Conservation (phyloP, 2,888 invertebrate genomes). For the Acronicta aceris region DNA sequence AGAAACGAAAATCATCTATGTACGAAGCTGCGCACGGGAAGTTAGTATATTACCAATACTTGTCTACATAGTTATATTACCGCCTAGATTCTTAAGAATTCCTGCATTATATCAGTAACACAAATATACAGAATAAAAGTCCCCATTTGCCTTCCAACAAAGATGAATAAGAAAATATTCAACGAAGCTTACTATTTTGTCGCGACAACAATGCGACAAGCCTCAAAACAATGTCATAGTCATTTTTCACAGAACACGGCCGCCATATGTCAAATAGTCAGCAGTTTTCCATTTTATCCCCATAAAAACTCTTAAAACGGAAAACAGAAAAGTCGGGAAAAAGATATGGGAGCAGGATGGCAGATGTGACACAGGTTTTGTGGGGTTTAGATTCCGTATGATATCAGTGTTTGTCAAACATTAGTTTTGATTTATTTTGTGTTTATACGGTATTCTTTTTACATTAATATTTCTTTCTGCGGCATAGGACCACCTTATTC, state of each 20-base stretch:
- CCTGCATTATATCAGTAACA: not conserved
- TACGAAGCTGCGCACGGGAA: too few species aligned
- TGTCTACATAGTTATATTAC: too few species aligned
- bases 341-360: constrained; percentile 32
- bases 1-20: too few species aligned
- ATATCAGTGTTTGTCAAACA: constrained; percentile 9
- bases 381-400: constrained; percentile 2
- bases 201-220: constrained; percentile 30
- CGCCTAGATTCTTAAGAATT: too few species aligned
- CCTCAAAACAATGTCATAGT: constrained; percentile 39
- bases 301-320: constrained; percentile 49
- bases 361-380: constrained; percentile 20
- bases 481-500: not conserved
- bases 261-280: constrained; percentile 52
- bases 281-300: constrained; percentile 48
- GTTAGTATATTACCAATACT: too few species aligned
- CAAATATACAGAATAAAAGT: not conserved
- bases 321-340: constrained; percentile 34
- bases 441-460: not conserved
- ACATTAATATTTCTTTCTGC: not conserved
- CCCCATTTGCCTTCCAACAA: constrained; percentile 3
- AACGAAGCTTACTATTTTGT: constrained; percentile 18
- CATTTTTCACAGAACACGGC: constrained; percentile 36
- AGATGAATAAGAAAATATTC: constrained; percentile 35
- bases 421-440: constrained; percentile 6